These are phyloP conservation scores for Flabesymbios commensalis DNA, from an alignment of 2,888 invertebrate genomes.

Conservation along the genomic window DNA sequence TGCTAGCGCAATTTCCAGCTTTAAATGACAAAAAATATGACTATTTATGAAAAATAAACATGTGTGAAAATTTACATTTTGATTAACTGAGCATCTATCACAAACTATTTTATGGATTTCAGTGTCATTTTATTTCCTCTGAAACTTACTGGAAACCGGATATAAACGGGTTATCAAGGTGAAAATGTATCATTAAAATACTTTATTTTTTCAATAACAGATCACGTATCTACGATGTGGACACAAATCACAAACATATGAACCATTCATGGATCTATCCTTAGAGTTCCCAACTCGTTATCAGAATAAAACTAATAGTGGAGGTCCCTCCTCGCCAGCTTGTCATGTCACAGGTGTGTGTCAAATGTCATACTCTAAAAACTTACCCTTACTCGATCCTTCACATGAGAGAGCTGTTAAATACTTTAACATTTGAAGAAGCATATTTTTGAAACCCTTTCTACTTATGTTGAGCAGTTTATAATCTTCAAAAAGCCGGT, in stretches of 20 bases:
- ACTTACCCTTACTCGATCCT: not conserved
- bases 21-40: no score
- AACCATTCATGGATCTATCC: constrained; percentile 58
- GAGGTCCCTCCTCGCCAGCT: not conserved
- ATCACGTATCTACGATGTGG: constrained; percentile 51
- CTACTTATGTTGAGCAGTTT: not conserved
- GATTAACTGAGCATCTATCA: no score
- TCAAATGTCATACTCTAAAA: no score
- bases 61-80: no score
- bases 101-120: no score
- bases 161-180: no score
- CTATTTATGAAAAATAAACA: no score
- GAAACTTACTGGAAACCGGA: no score
- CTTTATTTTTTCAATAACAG: no score
- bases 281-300: constrained; percentile 57
- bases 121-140: no score
- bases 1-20: no score
- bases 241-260: constrained; percentile 46
- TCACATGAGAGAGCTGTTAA: not conserved
- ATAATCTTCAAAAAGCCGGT: not conserved
- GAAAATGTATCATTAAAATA: no score
- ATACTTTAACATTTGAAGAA: not conserved
- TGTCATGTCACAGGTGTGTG: not conserved
- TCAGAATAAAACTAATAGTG: constrained; percentile 40
- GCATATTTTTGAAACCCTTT: not conserved